Evolutionary conservation across 2,888 invertebrate species (phyloP), one percentile per base, ranked within the genome.

Genomic region (Callyntrura sp.): DNA sequence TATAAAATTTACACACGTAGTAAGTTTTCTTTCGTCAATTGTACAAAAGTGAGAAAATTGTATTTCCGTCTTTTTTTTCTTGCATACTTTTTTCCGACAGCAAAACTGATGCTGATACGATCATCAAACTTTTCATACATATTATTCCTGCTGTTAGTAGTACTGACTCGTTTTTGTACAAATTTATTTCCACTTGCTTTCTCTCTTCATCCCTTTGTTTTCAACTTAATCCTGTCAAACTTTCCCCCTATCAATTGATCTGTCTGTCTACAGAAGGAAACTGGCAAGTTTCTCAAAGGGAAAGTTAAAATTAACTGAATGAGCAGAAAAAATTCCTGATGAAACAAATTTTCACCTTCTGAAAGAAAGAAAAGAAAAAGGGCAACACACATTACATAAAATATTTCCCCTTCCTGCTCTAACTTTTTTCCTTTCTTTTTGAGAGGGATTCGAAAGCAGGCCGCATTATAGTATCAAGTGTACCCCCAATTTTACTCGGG

Each of bases 271-370:
- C 51, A 28, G 79, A 25, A 20, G 25, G 45, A 62, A 87, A 14
- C 62, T 14, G 8, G 20, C 3, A 81, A 81, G 60, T 76, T 60
- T 65, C 48, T 79, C 86, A 86, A 79, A 86, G 79, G 51, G 62
- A 78, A 76, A 85, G 85, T 85, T 78, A 62, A 62, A 85, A 78
- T 83, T 48, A 78, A 85, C 60, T 25, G 85, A 78, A 78, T 60
- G 76, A 60, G 62, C 85, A 73, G 17, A 51, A 57, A 45, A 78
- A 78, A 51, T 25, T 45, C 45, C 45, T 12, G 23, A 62, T 20
- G 35, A 43, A 62, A 82, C 35, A 62, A 82, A 82, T 82, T 62
- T 82, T 82, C 43, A 60, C 82, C 62, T 82, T 62, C n/a, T n/a
- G n/a, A n/a, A n/a, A 14, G n/a, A 60, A 57, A 55, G 55, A 23